Evolutionary conservation across 2,797 vertebrate genomes (phyloP).

Genomic region (Distichodus sexfasciatus): DNA sequence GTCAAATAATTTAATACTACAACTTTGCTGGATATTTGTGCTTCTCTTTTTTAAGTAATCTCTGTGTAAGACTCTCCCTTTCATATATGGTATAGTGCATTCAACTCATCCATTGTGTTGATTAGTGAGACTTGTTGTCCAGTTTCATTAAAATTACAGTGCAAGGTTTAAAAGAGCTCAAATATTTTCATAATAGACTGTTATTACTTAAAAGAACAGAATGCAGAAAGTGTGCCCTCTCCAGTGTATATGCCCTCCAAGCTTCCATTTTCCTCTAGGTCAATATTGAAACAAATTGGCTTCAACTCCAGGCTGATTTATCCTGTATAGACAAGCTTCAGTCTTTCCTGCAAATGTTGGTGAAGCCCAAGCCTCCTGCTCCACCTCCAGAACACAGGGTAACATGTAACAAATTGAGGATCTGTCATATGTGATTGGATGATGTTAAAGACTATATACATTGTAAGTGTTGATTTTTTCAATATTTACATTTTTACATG

Average conservation of each 20-base stretch:
- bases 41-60: constrained; percentile 2
- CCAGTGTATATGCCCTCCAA: too few species aligned
- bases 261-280: constrained; percentile 69
- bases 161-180: neutral
- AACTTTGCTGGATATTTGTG: neutral
- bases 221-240: too few species aligned
- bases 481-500: constrained; percentile 16
- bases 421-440: neutral
- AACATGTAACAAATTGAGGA: constrained; percentile 24
- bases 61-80: constrained; percentile 68
- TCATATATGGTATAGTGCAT: constrained; percentile 93
- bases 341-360: constrained; percentile 72
- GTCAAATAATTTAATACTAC: too few species aligned
- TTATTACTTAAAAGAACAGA: too few species aligned
- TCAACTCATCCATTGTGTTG: constrained; percentile 85
- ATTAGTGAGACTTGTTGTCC: constrained; percentile 81
- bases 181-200: too few species aligned
- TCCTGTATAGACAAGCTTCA: constrained; percentile 74
- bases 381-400: constrained; percentile 60
- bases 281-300: constrained; percentile 68
- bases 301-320: constrained; percentile 80
- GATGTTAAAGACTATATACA: neutral
- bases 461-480: neutral
- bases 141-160: constrained; percentile 85
- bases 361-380: constrained; percentile 65